phyloP scores from a whole-genome alignment of 2,888 invertebrate species.

The Nymphalis polychloros region DNA sequence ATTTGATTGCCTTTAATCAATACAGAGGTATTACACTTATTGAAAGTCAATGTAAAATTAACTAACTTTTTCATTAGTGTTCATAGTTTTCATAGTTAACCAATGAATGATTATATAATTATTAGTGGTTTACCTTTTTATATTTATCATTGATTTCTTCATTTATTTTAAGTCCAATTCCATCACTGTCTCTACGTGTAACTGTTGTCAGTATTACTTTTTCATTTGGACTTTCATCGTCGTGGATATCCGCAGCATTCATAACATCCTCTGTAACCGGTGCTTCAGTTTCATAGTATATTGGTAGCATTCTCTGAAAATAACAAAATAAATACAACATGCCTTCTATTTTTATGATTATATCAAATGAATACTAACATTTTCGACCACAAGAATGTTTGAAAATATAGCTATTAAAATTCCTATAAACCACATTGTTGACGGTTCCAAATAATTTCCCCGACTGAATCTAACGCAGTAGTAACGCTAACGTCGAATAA shows the following conservation, averaged over 20 bases:
- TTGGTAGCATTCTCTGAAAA: constrained; percentile 57
- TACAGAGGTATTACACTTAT: too few species aligned
- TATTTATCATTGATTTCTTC: constrained; percentile 31
- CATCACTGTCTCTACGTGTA: constrained; percentile 44
- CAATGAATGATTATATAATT: not conserved
- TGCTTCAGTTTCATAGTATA: constrained; percentile 46
- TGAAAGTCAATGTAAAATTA: too few species aligned
- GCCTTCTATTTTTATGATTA: too few species aligned
- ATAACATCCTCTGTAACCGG: constrained; percentile 40
- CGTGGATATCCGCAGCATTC: constrained; percentile 38
- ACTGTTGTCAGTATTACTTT: constrained; percentile 46
- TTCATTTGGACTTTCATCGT: constrained; percentile 43
- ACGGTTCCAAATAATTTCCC: constrained; percentile 42
- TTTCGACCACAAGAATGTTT: constrained; percentile 26
- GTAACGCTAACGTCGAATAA: constrained; percentile 38
- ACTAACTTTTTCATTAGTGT: too few species aligned
- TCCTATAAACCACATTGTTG: constrained; percentile 53
- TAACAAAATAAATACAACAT: constrained; percentile 21
- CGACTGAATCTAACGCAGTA: constrained; percentile 47
- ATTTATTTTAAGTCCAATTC: not conserved
- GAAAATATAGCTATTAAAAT: constrained; percentile 42
- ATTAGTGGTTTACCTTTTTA: constrained; percentile 47
- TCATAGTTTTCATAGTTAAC: too few species aligned
- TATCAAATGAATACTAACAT: constrained; percentile 24
- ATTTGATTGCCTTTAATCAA: too few species aligned